Conservation (phyloP, 2,797 vertebrate genomes). For the Helostoma temminkii region DNA sequence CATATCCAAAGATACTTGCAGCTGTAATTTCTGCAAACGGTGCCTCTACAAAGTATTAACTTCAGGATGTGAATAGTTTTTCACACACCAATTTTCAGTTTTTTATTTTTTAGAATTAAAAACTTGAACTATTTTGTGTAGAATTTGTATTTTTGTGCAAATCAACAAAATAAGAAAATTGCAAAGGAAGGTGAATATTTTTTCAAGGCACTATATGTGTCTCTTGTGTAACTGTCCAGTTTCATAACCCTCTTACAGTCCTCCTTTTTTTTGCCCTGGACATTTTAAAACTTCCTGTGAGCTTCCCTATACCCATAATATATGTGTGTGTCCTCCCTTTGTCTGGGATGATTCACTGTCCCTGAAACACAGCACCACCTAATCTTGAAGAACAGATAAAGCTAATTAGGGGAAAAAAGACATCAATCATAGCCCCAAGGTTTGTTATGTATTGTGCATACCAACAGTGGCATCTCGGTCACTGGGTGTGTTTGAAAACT, state of each 20-base stretch:
- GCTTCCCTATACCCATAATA: constrained; percentile 71
- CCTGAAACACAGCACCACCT: constrained; percentile 79
- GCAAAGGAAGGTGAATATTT: too few species aligned
- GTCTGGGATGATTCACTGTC: constrained; percentile 69
- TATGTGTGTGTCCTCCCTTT: constrained; percentile 79
- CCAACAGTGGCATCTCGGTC: constrained; percentile 79
- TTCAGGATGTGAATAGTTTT: too few species aligned
- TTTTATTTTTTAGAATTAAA: too few species aligned
- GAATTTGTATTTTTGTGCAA: too few species aligned
- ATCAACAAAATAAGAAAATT: too few species aligned
- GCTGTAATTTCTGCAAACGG: too few species aligned
- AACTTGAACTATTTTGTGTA: too few species aligned
- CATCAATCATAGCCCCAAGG: constrained; percentile 81
- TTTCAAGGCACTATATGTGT: neutral
- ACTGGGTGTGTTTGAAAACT: constrained; percentile 75
- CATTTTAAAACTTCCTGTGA: constrained; percentile 64
- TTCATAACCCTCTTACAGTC: constrained; percentile 12
- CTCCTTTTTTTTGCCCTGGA: constrained; percentile 55
- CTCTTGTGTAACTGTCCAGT: constrained; percentile 1
- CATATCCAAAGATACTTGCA: too few species aligned
- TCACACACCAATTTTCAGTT: too few species aligned
- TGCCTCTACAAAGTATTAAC: too few species aligned
- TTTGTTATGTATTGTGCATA: constrained; percentile 56
- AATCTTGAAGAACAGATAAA: constrained; percentile 85
- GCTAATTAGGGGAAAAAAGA: constrained; percentile 81